Evolutionary conservation across 2,113 vertebrate species (phyloP), one percentile per base, ranked within the genome.

Genomic region (Aphelocoma coerulescens): DNA sequence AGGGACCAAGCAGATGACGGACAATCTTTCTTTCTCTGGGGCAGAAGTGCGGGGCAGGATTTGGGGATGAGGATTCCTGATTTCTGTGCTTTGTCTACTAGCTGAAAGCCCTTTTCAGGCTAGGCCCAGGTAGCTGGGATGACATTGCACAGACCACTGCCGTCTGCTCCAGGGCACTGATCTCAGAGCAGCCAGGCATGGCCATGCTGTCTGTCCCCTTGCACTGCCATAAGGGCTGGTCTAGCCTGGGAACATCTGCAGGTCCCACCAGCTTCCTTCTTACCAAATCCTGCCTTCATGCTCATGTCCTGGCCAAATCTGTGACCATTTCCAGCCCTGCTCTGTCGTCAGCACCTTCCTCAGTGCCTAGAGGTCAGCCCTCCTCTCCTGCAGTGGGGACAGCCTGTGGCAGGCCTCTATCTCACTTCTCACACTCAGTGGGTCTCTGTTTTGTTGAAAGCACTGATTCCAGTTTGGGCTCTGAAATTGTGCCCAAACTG

Each of bases 341-440:
- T 77, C 51, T 0, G 0, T 81, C 2, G 0, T 74, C 61, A 54
- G 49, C 80, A 37, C 55, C 72, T 95, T 86, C 81, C 90, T 86
- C 93, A 81, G 96, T 95, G 96, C 94, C 95, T 97, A 9, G 63
- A 77, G 79, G 76, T 75, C 91, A 74, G 55, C 65, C 26, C 37
- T 75, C 13, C 44, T 33, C 62, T 69, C 80, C 68, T 66, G 72
- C 76, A 54, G 51, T 37, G 61, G 63, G 72, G 51, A 58, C 83
- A 83, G 54, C 55, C 88, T 3, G 0, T 8, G 71, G 44, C 88
- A 90, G 75, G 83, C 33, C 82, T 88, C 78, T 75, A 1, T 58
- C 77, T 88, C 55, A 72, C 46, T 94, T 88, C 55, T 92, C 15
- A 2, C 79, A 32, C 68, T 85, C 76, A 59, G 3, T 51, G 16